phyloP scores from a whole-genome alignment of 2,888 invertebrate species.

The Latrodectus hesperus region DNA sequence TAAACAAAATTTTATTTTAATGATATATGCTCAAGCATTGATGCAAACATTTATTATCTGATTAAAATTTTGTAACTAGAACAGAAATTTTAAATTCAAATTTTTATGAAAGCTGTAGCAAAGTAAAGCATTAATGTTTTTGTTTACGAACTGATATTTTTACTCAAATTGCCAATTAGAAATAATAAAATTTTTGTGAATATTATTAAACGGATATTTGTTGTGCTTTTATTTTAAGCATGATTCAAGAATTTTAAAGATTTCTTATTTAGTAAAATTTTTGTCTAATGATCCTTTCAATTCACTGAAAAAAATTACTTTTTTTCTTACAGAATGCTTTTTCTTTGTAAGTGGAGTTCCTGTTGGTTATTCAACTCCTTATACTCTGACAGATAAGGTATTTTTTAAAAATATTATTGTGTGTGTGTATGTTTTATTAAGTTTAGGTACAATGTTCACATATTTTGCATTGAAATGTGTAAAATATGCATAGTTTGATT shows the following conservation, averaged over 20 bases:
- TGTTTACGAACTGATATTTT: neutral
- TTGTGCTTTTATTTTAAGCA: neutral
- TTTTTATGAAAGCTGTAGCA: neutral
- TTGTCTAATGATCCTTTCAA: neutral
- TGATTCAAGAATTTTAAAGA: neutral
- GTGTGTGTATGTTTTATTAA: neutral
- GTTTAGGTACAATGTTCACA: no score
- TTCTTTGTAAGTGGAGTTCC: constrained; percentile 89
- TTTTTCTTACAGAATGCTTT: constrained; percentile 78
- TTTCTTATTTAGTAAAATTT: neutral
- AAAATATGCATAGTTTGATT: no score
- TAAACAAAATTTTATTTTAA: no score
- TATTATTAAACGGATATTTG: neutral
- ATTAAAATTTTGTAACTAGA: no score
- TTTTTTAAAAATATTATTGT: neutral
- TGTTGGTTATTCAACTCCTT: constrained; percentile 96
- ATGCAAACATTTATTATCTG: no score
- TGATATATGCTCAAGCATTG: no score
- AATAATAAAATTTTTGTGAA: neutral
- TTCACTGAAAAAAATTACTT: no score
- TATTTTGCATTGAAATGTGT: no score
- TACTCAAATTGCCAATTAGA: neutral
- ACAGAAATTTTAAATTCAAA: no score
- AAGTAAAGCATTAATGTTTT: neutral
- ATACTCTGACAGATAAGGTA: constrained; percentile 81